Evolutionary conservation across 2,113 vertebrate genomes (phyloP).

Genomic region (Piaya cayana): DNA sequence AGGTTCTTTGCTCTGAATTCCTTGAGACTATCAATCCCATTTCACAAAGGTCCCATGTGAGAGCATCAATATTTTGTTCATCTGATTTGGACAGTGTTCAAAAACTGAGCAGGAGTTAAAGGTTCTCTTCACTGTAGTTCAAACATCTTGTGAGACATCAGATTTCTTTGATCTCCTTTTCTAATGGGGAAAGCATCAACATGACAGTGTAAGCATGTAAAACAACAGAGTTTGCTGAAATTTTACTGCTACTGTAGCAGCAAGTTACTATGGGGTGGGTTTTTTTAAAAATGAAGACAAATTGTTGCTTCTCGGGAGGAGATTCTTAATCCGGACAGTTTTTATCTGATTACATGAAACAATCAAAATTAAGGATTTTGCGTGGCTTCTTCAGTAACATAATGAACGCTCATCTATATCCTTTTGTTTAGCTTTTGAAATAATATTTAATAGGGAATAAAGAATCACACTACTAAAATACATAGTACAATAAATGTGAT

Average conservation of each 20-base stretch:
- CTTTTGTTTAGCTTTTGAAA: neutral
- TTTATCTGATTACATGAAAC: neutral
- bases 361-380: neutral
- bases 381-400: neutral
- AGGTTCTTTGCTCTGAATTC: neutral
- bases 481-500: neutral
- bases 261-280: neutral
- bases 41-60: neutral
- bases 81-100: constrained; percentile 42
- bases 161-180: constrained; percentile 52
- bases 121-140: constrained; percentile 34
- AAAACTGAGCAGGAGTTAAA: constrained; percentile 15
- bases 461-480: neutral
- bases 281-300: neutral
- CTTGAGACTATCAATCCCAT: neutral
- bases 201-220: neutral
- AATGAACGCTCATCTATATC: neutral
- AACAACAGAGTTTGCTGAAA: constrained; percentile 19
- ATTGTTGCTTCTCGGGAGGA: neutral
- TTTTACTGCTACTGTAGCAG: neutral
- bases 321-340: neutral
- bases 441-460: neutral
- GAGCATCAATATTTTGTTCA: constrained; percentile 36
- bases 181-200: constrained; percentile 5
- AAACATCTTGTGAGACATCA: constrained; percentile 47